These are phyloP conservation scores for Heliothis virescens DNA, from an alignment of 1,140 invertebrate genomes.

Conservation along the genomic window DNA sequence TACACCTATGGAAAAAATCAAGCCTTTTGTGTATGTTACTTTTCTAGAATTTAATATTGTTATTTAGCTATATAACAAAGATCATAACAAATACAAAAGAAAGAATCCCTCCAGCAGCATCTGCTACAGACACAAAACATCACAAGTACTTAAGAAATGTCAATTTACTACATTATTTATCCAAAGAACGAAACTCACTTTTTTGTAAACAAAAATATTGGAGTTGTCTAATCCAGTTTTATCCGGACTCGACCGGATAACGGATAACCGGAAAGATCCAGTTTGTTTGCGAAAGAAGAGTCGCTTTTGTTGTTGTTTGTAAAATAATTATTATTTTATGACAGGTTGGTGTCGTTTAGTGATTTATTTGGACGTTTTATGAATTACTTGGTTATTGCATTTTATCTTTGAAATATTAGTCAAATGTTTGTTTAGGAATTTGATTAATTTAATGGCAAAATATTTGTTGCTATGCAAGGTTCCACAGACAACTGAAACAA, in stretches of 20 bases:
- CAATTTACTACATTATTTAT: conserved; percentile 28
- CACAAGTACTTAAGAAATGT: not conserved
- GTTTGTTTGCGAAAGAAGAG: conserved; percentile 14
- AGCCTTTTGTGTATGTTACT: too few relatives aligned
- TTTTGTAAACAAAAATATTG: conserved; percentile 37
- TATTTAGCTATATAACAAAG: not conserved
- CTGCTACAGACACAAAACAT: not conserved
- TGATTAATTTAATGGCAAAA: too few relatives aligned
- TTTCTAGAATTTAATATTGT: not conserved
- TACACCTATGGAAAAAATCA: too few relatives aligned
- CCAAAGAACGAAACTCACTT: not conserved
- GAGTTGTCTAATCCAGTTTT: conserved; percentile 39
- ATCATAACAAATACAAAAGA: not conserved
- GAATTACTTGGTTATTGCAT: not conserved
- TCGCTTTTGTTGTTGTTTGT: conserved; percentile 29
- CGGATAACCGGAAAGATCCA: conserved; percentile 18
- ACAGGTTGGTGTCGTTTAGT: not conserved
- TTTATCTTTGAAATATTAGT: too few relatives aligned
- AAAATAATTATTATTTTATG: conserved; percentile 32
- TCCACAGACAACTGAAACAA: too few relatives aligned
- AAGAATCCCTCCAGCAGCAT: not conserved
- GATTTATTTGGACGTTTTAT: conserved; percentile 16
- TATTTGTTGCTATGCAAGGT: too few relatives aligned
- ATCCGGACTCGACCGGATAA: conserved; percentile 32
- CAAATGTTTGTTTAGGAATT: too few relatives aligned